Conservation (phyloP, 2,113 vertebrate species). For the Myrmecophaga tridactyla region DNA sequence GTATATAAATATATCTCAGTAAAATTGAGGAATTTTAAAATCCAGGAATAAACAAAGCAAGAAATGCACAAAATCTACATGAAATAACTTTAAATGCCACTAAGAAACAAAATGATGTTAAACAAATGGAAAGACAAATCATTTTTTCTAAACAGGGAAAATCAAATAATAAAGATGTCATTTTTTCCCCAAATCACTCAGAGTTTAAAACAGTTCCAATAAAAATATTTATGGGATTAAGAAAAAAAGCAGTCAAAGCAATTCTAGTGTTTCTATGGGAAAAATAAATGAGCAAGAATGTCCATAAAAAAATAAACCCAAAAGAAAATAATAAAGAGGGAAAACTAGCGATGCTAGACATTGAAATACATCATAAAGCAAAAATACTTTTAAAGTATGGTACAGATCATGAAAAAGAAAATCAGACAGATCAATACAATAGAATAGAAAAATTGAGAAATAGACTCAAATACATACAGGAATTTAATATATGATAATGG, state of each 20-base stretch:
- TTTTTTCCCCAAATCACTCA: not conserved
- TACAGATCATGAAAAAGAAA: not conserved
- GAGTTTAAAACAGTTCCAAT: slow-evolving; percentile 1
- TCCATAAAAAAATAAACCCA: not conserved
- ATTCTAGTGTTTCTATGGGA: not conserved
- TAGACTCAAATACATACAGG: not conserved
- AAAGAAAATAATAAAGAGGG: not conserved
- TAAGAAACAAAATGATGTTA: not conserved
- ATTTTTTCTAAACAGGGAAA: slow-evolving; percentile 1
- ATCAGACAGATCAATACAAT: not conserved
- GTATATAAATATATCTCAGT: no score
- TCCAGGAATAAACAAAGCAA: not conserved
- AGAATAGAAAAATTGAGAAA: not conserved
- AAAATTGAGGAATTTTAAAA: no score
- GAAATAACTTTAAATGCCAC: not conserved
- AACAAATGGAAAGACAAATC: not conserved
- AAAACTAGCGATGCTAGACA: not conserved
- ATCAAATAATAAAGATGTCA: not conserved
- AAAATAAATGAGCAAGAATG: not conserved
- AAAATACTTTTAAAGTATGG: not conserved
- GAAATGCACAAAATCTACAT: not conserved
- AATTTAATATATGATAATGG: not conserved
- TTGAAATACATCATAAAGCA: not conserved
- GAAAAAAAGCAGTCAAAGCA: not conserved
- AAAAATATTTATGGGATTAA: not conserved